Percentiles rank a stretch among this genome's conserved stretches.
These are phyloP conservation scores for Philopotamus ludificatus DNA, from an alignment of 1,140 invertebrate genomes.

Conservation along the genomic window DNA sequence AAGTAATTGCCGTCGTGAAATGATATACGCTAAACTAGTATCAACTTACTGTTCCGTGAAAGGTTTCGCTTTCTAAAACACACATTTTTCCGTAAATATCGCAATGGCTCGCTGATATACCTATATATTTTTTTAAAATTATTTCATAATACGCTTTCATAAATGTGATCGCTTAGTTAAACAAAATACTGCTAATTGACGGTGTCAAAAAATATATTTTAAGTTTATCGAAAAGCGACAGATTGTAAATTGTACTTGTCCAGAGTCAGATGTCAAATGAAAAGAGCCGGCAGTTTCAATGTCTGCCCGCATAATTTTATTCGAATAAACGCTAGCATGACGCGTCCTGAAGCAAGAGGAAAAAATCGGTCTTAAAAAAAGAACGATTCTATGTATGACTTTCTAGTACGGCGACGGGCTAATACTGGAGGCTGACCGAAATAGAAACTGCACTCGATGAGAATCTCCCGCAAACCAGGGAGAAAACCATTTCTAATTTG, in stretches of 20 bases:
- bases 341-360: conserved; percentile 1
- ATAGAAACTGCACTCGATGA: conserved; percentile 2
- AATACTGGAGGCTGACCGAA: conserved; percentile 8
- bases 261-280: too few relatives aligned
- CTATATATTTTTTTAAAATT: neutral
- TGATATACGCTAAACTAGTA: neutral
- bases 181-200: too few relatives aligned
- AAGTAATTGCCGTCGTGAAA: too few relatives aligned
- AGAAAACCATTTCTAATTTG: neutral
- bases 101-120: too few relatives aligned
- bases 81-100: neutral
- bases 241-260: too few relatives aligned
- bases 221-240: too few relatives aligned
- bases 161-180: too few relatives aligned
- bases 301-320: conserved; percentile 9
- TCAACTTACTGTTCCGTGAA: conserved; percentile 6
- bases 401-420: conserved; percentile 2
- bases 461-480: neutral
- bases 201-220: too few relatives aligned
- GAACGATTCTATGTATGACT: neutral
- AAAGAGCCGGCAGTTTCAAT: neutral
- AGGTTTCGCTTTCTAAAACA: conserved; percentile 7
- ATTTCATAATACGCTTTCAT: too few relatives aligned
- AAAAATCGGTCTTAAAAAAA: neutral
- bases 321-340: conserved; percentile 15